Evolutionary conservation across 2,888 invertebrate species (phyloP).

Genomic region (Alloscopus bannaensis): DNA sequence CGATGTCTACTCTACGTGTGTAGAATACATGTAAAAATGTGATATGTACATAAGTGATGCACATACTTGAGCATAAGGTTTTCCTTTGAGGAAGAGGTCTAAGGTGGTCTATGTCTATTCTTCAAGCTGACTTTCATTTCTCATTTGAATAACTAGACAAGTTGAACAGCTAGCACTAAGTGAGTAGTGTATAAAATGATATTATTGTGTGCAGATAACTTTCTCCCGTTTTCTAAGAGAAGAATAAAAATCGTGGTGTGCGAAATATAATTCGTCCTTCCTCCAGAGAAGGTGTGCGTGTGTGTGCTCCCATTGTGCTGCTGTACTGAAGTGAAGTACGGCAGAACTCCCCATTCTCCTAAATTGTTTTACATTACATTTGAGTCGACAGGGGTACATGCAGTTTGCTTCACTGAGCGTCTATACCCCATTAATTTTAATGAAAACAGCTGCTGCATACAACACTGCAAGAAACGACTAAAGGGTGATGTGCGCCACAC

Average conservation of each 20-base stretch:
- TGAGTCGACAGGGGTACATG: slow-evolving; percentile 4
- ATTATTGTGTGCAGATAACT: too few species aligned
- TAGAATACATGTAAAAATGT: too few species aligned
- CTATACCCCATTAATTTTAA: slow-evolving; percentile 51
- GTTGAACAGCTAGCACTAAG: too few species aligned
- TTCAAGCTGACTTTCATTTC: too few species aligned
- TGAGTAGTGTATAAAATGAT: too few species aligned
- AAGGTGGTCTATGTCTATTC: too few species aligned
- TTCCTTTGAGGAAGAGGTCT: too few species aligned
- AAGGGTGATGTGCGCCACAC: slow-evolving; percentile 32
- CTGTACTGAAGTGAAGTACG: background rate
- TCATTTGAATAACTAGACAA: too few species aligned
- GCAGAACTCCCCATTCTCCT: slow-evolving; percentile 23
- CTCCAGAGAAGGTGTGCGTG: background rate
- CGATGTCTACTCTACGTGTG: too few species aligned
- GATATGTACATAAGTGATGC: too few species aligned
- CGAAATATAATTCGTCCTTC: background rate
- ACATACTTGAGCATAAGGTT: too few species aligned
- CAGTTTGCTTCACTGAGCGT: slow-evolving; percentile 19
- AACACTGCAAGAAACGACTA: background rate
- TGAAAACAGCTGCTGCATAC: slow-evolving; percentile 57
- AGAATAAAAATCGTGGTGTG: background rate
- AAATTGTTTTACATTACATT: slow-evolving; percentile 52
- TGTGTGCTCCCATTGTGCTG: background rate
- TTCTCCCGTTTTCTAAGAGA: background rate